Evolutionary conservation across 2,797 vertebrate genomes (phyloP).

Genomic region (Molossus molossus): DNA sequence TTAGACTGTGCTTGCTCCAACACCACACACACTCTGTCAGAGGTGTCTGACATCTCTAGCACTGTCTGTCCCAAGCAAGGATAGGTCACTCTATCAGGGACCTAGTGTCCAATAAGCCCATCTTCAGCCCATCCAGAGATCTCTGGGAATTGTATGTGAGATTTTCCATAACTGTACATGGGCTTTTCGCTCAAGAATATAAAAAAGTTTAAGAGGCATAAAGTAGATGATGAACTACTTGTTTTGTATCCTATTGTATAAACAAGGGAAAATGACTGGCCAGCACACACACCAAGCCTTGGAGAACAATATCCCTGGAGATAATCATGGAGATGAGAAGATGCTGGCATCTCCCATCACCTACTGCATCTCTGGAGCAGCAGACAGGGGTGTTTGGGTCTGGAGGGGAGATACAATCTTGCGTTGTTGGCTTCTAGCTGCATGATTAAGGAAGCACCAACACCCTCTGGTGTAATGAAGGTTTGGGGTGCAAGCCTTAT

Average conservation of each 20-base stretch:
- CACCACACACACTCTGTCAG: background rate
- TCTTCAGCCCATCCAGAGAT: background rate
- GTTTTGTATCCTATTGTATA: background rate
- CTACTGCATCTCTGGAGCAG: background rate
- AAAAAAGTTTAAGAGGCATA: slow-evolving; percentile 3
- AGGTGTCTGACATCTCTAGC: background rate
- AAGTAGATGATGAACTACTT: background rate
- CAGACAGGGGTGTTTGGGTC: background rate
- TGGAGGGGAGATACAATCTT: background rate
- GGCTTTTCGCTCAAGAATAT: slow-evolving; percentile 4
- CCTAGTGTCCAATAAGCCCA: background rate
- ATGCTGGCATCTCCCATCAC: rapidly evolving
- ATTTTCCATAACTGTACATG: background rate
- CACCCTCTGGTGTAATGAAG: background rate
- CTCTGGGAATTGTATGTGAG: background rate
- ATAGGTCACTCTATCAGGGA: background rate
- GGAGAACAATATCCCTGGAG: background rate
- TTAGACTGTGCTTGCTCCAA: background rate
- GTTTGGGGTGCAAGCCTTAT: background rate
- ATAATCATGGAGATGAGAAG: background rate
- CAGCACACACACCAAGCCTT: background rate
- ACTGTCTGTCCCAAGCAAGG: background rate
- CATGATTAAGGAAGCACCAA: background rate
- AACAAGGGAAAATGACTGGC: background rate
- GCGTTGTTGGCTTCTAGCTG: background rate